Conservation (phyloP, 2,797 vertebrate species). For the Alosa sapidissima region DNA sequence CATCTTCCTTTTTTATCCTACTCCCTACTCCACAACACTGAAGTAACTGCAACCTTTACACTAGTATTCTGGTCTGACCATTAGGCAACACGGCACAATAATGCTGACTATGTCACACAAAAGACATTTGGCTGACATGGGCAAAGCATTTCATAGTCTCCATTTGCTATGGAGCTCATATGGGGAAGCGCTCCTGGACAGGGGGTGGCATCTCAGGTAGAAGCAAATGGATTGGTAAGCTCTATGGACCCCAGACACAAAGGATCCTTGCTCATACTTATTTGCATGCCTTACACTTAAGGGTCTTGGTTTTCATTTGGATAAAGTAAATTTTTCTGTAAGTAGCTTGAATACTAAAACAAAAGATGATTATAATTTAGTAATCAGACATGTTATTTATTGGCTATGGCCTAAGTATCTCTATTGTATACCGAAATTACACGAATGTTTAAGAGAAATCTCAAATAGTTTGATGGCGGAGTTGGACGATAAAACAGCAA, state of each 20-base stretch:
- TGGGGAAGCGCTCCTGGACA: background rate
- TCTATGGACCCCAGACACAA: background rate
- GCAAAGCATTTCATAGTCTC: background rate
- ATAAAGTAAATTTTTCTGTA: no score
- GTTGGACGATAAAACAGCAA: background rate
- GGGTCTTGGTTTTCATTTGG: no score
- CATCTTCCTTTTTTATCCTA: slow-evolving; percentile 34
- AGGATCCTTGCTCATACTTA: background rate
- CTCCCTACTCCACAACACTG: background rate
- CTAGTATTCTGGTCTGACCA: background rate
- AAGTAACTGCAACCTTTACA: background rate
- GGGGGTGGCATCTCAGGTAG: background rate
- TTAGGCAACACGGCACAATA: background rate
- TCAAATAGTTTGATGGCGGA: background rate
- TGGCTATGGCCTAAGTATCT: no score
- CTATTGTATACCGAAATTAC: background rate
- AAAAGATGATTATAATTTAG: no score
- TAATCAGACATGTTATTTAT: no score
- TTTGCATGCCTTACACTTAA: background rate
- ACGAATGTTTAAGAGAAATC: background rate
- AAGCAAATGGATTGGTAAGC: background rate
- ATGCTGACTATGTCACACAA: no score
- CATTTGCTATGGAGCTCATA: background rate
- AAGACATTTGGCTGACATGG: background rate
- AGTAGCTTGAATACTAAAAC: no score